phyloP scores from a whole-genome alignment of 2,797 vertebrate species.

The Phataginus tetradactyla region DNA sequence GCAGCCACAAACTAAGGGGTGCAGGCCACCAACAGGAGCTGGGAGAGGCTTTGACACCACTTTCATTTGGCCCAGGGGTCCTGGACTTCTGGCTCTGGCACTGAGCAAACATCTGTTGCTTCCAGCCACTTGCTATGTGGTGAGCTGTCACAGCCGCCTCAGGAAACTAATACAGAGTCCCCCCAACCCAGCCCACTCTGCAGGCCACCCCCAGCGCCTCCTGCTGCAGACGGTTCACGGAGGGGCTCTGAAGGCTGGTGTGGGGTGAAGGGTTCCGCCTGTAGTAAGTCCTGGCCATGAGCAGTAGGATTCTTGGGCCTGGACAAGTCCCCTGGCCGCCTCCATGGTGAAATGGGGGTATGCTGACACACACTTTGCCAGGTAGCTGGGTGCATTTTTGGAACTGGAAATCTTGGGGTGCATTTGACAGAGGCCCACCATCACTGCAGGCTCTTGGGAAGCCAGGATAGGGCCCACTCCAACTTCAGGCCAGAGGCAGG shows the following conservation, averaged over 20 bases:
- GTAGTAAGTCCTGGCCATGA: not conserved
- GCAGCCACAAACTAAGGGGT: not conserved
- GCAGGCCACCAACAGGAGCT: not conserved
- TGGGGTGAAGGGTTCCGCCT: not conserved
- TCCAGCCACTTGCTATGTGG: not conserved
- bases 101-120: not conserved
- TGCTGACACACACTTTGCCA: not conserved
- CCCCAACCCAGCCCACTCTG: too few species aligned
- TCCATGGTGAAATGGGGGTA: not conserved
- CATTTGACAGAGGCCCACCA: not conserved
- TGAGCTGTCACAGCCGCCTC: not conserved
- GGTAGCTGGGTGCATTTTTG: not conserved
- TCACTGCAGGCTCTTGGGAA: not conserved
- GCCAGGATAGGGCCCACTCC: not conserved
- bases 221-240: not conserved
- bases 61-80: not conserved
- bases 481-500: not conserved
- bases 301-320: too few species aligned
- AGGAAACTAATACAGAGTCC: not conserved
- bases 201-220: too few species aligned
- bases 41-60: not conserved
- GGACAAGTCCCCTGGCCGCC: not conserved
- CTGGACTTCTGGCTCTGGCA: not conserved
- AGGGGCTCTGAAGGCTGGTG: not conserved
- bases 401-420: not conserved